Evolutionary conservation across 2,888 invertebrate species (phyloP).

Genomic region (Alentia gelatinosa): DNA sequence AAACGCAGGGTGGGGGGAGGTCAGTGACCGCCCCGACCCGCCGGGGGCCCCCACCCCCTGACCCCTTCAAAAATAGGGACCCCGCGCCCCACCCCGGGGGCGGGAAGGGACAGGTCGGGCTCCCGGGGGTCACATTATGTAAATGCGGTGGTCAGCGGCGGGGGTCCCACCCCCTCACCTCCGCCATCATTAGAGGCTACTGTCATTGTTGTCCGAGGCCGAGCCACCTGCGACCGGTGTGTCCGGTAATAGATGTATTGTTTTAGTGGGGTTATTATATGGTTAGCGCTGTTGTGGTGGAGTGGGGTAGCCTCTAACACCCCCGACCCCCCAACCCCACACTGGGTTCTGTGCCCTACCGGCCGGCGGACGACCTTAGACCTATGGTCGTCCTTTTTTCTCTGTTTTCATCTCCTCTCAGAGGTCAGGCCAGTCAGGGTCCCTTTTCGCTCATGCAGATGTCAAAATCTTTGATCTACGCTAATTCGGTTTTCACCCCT

Average conservation of each 20-base stretch:
- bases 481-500: conserved; percentile 37
- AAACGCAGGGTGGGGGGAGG: not conserved
- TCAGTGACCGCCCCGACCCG: conserved; percentile 18
- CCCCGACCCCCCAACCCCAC: not conserved
- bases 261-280: conserved; percentile 51
- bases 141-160: conserved; percentile 21
- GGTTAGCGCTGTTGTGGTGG: not conserved
- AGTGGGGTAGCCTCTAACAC: no score
- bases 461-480: conserved; percentile 47
- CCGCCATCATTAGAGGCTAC: not conserved
- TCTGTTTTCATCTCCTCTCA: not conserved
- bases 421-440: not conserved
- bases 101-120: conserved; percentile 1
- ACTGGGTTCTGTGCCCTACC: not conserved
- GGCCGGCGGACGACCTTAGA: not conserved
- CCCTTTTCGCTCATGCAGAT: not conserved
- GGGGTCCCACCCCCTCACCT: not conserved
- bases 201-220: conserved; percentile 41
- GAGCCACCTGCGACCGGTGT: conserved; percentile 1
- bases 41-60: not conserved
- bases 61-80: conserved; percentile 38
- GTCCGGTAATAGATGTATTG: conserved; percentile 24
- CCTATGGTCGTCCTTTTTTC: not conserved
- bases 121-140: conserved; percentile 38
- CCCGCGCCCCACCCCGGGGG: conserved; percentile 26